Base-by-base conservation (phyloP, 2,113 vertebrate species). In the Megaceryle torquata region DNA sequence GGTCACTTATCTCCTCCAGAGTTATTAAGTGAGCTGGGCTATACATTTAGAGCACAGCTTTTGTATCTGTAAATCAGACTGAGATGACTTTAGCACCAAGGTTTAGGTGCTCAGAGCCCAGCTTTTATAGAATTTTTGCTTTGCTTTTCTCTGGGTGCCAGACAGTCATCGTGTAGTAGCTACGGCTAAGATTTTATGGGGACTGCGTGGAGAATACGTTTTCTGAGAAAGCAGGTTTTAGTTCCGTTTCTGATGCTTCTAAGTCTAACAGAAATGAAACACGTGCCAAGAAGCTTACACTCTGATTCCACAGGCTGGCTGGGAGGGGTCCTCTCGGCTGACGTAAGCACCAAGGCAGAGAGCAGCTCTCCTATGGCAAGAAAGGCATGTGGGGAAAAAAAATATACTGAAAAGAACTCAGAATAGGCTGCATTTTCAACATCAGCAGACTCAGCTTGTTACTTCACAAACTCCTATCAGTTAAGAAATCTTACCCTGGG, bases 281-380 rank as follows among this genome's bases (percentile, higher is more conserved):
- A 89, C 60, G 59, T 91, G 92, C 90, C 91, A 96, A 88, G 77
- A 81, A 80, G 72, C 78, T 93, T 95, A 84, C 54, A 11, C 37
- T 87, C 53, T 39, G 57, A 80, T 96, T 96, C 91, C 63, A 75
- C 80, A 51, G 70, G 21, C 84, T 83, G 70, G 4, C 61, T 90
- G 91, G 95, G 96, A 92, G 95, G 39, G 77, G 77, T 88, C 63
- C 82, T 89, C 43, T 71, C 25, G n/a, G 39, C 57, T 95, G 95
- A 94, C 28, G 41, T 69, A 72, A 91, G 50, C 69, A 82, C 31
- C 0, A 1, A 76, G 68, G 48, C 94, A 77, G 46, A 71, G 33
- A 65, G 33, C 26, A 60, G 8, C 39, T 84, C 72, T 92, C 65
- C 89, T 88, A 79, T 84, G 82, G 59, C 71, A 82, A 54, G 65